Evolutionary conservation across 1,140 invertebrate species (phyloP).

Genomic region (Helicoverpa zea): DNA sequence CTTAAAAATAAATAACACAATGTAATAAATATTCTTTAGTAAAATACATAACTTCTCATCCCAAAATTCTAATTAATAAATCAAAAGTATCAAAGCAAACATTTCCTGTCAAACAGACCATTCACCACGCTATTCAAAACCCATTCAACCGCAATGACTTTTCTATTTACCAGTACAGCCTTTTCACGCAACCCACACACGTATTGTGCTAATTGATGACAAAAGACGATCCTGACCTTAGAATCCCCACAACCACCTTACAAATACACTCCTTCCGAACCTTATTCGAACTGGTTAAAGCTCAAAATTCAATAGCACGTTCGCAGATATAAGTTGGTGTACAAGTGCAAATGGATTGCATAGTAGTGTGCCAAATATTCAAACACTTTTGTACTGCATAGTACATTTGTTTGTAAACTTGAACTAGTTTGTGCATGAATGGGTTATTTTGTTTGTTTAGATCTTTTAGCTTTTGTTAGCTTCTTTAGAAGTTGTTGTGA

Average conservation of each 20-base stretch:
- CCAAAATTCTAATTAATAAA: too few relatives aligned
- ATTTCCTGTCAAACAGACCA: background rate
- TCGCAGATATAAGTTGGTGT: constrained; percentile 19
- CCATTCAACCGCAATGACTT: constrained; percentile 14
- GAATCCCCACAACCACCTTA: constrained; percentile 36
- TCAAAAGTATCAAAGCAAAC: too few relatives aligned
- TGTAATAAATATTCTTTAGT: too few relatives aligned
- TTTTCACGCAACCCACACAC: constrained; percentile 63
- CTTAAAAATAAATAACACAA: too few relatives aligned
- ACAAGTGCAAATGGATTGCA: constrained; percentile 62
- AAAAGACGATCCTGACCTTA: constrained; percentile 65
- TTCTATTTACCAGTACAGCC: constrained; percentile 29
- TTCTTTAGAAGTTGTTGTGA: constrained; percentile 25
- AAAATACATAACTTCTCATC: too few relatives aligned
- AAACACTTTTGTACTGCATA: constrained; percentile 60
- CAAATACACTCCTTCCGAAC: constrained; percentile 2
- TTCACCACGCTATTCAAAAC: background rate
- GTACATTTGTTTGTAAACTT: constrained; percentile 77
- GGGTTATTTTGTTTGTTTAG: constrained; percentile 55
- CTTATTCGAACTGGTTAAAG: constrained; percentile 47
- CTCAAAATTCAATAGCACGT: constrained; percentile 1
- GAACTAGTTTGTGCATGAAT: constrained; percentile 73
- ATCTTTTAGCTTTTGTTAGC: constrained; percentile 27
- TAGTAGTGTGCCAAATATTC: constrained; percentile 61
- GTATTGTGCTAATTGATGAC: constrained; percentile 67